These are phyloP conservation scores for Anthophora plumipes DNA, from an alignment of 2,888 invertebrate genomes.

Conservation along the genomic window DNA sequence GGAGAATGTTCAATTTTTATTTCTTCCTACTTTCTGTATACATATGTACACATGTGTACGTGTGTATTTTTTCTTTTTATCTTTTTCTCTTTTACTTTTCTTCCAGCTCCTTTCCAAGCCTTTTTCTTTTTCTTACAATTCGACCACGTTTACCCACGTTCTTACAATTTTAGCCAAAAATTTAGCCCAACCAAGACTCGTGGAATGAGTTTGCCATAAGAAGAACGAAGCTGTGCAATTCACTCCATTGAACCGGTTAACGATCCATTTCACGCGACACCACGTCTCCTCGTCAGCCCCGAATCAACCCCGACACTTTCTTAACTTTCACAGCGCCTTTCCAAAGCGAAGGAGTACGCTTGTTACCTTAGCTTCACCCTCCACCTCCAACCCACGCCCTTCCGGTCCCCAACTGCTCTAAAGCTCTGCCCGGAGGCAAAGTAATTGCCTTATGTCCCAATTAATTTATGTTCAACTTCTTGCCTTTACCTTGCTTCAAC, in stretches of 20 bases:
- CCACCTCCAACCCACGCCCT: no score
- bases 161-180: no score
- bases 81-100: background rate
- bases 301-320: constrained; percentile 45
- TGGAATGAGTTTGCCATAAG: background rate
- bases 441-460: constrained; percentile 80
- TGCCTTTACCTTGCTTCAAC: constrained; percentile 63
- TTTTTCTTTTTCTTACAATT: background rate
- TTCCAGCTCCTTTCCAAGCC: no score
- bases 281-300: constrained; percentile 3
- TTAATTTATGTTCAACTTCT: constrained; percentile 78
- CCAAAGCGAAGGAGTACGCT: constrained; percentile 16
- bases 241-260: constrained; percentile 16
- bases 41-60: background rate
- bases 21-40: constrained; percentile 20
- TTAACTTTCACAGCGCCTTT: constrained; percentile 43
- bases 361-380: constrained; percentile 25
- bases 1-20: constrained; percentile 68
- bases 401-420: no score
- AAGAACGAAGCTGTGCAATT: background rate
- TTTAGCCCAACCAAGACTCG: no score
- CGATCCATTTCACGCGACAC: constrained; percentile 38
- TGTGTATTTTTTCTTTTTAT: no score
- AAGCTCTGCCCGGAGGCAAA: constrained; percentile 12
- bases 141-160: no score